Conservation (phyloP, 2,797 vertebrate genomes). For the Syngnathus acus region DNA sequence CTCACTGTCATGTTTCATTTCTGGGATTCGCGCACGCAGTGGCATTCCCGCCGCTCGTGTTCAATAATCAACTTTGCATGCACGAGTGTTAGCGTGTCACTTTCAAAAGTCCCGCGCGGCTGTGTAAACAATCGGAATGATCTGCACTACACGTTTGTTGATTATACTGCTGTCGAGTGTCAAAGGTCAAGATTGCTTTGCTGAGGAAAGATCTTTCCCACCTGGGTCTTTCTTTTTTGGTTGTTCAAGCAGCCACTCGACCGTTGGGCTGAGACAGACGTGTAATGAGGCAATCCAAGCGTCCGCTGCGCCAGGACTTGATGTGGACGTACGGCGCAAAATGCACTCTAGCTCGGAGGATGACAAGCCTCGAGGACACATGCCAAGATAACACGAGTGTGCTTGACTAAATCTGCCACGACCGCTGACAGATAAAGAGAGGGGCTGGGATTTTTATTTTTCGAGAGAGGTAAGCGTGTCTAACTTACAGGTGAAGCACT, state of each 20-base stretch:
- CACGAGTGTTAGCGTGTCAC: too few species aligned
- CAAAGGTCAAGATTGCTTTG: constrained; percentile 5
- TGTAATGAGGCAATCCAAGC: constrained; percentile 52
- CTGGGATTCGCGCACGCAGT: background rate
- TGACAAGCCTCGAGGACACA: background rate
- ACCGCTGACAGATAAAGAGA: background rate
- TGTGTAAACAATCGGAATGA: background rate
- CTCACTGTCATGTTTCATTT: background rate
- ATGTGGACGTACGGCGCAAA: background rate
- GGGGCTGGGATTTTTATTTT: background rate
- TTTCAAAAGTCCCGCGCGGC: background rate
- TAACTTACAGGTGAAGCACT: background rate
- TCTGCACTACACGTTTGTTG: background rate
- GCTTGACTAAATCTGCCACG: background rate
- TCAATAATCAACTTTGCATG: too few species aligned
- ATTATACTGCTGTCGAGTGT: background rate
- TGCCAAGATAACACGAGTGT: background rate
- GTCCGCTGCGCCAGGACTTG: background rate
- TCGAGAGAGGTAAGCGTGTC: background rate
- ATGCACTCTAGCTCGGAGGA: background rate
- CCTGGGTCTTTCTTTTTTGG: constrained; percentile 40
- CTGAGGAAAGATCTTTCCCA: constrained; percentile 15
- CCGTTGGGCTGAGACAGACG: constrained; percentile 54
- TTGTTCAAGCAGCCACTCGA: constrained; percentile 53
- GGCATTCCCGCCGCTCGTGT: too few species aligned